Percentiles rank a stretch among this genome's conserved stretches.
Conservation (phyloP, 2,888 invertebrate species). For the Arenicola marina region DNA sequence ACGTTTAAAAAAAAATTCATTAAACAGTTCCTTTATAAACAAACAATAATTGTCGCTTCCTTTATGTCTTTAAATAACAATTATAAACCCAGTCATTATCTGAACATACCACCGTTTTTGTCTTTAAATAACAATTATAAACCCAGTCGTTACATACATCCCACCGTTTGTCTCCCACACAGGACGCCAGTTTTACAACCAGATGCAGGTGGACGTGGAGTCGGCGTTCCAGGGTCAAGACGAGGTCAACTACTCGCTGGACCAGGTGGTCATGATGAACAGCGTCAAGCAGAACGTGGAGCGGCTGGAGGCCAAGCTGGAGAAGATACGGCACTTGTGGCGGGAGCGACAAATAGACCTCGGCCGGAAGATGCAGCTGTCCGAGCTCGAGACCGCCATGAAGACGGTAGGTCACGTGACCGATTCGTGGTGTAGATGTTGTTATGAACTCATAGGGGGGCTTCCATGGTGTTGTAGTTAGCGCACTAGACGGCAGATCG, state of each 20-base stretch:
- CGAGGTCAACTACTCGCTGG: conserved; percentile 45
- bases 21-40: too few relatives aligned
- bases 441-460: background rate
- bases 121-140: background rate
- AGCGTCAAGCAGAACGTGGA: conserved; percentile 46
- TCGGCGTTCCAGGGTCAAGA: conserved; percentile 30
- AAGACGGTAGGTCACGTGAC: conserved; percentile 31
- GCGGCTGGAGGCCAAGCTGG: conserved; percentile 49
- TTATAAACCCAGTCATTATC: too few relatives aligned
- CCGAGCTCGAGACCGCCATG: conserved; percentile 31
- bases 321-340: conserved; percentile 45
- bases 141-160: background rate
- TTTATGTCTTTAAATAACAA: too few relatives aligned
- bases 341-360: conserved; percentile 23
- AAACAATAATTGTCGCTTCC: background rate
- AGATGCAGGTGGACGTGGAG: conserved; percentile 37
- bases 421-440: background rate
- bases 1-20: too few relatives aligned
- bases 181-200: conserved; percentile 42
- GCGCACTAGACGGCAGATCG: too few relatives aligned
- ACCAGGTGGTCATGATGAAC: conserved; percentile 35
- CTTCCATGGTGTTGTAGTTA: too few relatives aligned
- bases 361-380: conserved; percentile 13
- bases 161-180: background rate
- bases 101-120: background rate